Evolutionary conservation across 1,140 invertebrate genomes (phyloP), one percentile per base, ranked within the genome.

Genomic region (Parasteatoda tepidariorum): DNA sequence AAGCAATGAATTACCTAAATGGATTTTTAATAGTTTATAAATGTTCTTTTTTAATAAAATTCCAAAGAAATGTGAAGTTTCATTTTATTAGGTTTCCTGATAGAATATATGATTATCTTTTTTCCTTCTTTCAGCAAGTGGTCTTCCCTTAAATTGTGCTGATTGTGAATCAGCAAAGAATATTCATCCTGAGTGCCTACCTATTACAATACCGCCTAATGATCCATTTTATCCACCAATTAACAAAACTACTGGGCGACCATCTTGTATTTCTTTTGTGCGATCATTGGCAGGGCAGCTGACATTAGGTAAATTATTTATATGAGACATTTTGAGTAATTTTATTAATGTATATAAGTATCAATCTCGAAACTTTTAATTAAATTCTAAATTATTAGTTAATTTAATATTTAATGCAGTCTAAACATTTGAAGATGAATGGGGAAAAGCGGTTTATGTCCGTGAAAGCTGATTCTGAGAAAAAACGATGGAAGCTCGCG

Each of bases 231-330:
- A 91, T 87, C 90, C 90, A 7, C 87, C 89, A 78, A 91, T 94
- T 1, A 96, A 97, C 87, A 91, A 93, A 7, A 93, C 93, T 0
- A 94, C 94, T 6, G 96, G 96, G 2, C 92, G 93, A 68, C 91
- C 94, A 38, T 91, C 97, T 73, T 98, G 97, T 87, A 95, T 98
- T 88, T 95, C 96, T 9, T 98, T 97, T 86, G 97, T 97, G 91
- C 93, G 97, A 87, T 97, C 95, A 34, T 89, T 98, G 76, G 94
- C 96, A 2, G 96, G 95, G 30, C 96, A 97, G 87, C 93, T 95
- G 85, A 92, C 93, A 55, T 89, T 97, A 34, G 91, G 84, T 85
- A 76, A 74, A 61, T 13, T 38, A 75, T 26, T 41, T 18, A 33
- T 33, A 31, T n/a, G 57, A 2, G 15, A 59, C 15, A 11, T n/a